These are phyloP conservation scores for Rhynchopsitta pachyrhyncha DNA, from an alignment of 2,113 vertebrate genomes.

Conservation along the genomic window DNA sequence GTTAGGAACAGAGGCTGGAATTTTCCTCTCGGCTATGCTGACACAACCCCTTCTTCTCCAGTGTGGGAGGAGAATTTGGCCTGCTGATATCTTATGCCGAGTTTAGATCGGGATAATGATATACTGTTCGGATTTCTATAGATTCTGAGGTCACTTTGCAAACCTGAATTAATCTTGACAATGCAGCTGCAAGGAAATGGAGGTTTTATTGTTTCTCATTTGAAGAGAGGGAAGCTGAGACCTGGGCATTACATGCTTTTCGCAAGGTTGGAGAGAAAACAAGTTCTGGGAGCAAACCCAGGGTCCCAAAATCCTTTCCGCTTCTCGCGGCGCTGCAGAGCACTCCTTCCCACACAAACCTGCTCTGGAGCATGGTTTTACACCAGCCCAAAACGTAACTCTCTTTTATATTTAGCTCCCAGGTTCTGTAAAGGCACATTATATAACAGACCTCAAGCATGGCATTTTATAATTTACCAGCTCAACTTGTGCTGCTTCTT, in stretches of 20 bases:
- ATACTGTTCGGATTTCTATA: conserved; percentile 8
- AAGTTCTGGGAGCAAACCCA: not conserved
- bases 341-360: conserved; percentile 48
- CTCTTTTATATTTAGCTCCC: conserved; percentile 70
- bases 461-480: conserved; percentile 63
- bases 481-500: conserved; percentile 35
- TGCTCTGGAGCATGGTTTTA: not conserved
- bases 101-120: conserved; percentile 26
- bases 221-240: not conserved
- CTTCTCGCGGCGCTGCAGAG: not conserved
- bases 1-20: not conserved
- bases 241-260: not conserved
- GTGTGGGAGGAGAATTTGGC: conserved; percentile 37
- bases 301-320: not conserved
- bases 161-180: conserved; percentile 23
- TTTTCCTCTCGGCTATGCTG: conserved; percentile 10
- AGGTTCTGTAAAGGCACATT: conserved; percentile 56
- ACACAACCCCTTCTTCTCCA: conserved; percentile 20
- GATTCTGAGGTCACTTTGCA: conserved; percentile 50
- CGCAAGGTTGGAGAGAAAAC: not conserved
- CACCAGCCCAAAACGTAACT: conserved; percentile 49
- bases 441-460: conserved; percentile 62
- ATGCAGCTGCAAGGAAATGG: conserved; percentile 21
- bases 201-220: not conserved
- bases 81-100: not conserved